Base-by-base conservation (phyloP, 2,113 vertebrate genomes). In the Gobiocypris rarus region DNA sequence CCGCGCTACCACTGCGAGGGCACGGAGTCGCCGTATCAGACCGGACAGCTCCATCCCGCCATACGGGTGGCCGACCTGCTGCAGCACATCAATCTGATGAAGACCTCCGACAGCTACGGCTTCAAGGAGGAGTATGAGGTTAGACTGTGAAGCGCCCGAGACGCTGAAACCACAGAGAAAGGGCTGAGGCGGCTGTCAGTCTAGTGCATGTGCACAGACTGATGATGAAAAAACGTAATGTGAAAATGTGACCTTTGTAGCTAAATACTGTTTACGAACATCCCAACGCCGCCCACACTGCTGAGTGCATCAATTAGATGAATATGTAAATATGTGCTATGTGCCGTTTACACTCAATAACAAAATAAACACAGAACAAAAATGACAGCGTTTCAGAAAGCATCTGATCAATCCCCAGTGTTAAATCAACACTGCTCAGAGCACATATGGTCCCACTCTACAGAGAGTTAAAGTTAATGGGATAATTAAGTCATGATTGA, bases 71-170 rank as follows among this genome's bases (percentile, higher is more conserved):
- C 98, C 1, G 98, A 99, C 88, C 94, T 99, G 9, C 95, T 99
- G 86, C 98, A 99, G 85, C 98, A 99, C 91, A 99, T 99, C 91
- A 99, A 99, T 90, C 95, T 99, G 58, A 99, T 99, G 98, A 99
- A 99, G 93, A 99, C 98, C 0, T 99, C 98, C 17, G 98, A 99
- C 95, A 98, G 98, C 94, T 99, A 99, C 85, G 98, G 98, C 89
- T 99, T 99, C 91, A 99, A 99, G 92, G 98, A 99, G 92, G 98
- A 99, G 90, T 99, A 99, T 48, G 98, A 99, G 96, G 98, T 99
- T 93, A 95, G 91, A 83, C 24, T 9, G 19, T 15, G 41, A 22
- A 2, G 14, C 13, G 10, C 24, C 26, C 4, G 5, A 6, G 56
- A 11, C 0, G 24, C 11, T 14, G 14, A 2, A 28, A 67, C 63